Conservation (phyloP, 23 tunicate genomes). For the Phallusia fumigata region DNA sequence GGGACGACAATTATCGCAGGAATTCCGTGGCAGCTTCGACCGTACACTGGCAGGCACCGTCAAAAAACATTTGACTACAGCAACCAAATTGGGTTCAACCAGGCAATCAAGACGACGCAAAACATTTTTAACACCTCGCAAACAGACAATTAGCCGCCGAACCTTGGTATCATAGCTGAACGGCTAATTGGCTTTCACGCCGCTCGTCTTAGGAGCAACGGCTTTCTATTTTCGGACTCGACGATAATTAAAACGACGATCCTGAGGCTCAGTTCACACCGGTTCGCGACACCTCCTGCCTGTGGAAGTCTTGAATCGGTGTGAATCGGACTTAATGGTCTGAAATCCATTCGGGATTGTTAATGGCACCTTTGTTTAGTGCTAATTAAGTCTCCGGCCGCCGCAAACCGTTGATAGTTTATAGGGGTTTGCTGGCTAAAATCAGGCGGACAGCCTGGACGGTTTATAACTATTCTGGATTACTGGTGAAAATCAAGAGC, state of each 20-base stretch:
- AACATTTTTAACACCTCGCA: constrained; percentile 7
- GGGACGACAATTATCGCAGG: too few species aligned
- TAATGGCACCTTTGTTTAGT: constrained; percentile 1
- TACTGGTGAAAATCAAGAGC: too few species aligned
- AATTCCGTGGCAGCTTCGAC: too few species aligned
- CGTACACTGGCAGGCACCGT: too few species aligned
- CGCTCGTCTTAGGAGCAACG: not conserved
- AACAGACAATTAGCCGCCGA: not conserved
- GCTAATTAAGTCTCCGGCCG: not conserved
- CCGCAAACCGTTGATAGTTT: not conserved
- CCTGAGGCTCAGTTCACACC: not conserved
- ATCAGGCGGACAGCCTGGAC: too few species aligned
- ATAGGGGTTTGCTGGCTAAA: too few species aligned
- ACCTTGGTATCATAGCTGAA: not conserved
- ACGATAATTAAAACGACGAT: not conserved
- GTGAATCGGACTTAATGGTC: not conserved
- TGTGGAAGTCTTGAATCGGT: not conserved
- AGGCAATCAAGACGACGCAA: not conserved
- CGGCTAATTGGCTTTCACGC: not conserved
- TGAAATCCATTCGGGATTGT: not conserved
- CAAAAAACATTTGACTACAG: too few species aligned
- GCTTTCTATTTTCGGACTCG: constrained; percentile 1
- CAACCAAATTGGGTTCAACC: too few species aligned
- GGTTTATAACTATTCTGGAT: too few species aligned
- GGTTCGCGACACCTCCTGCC: not conserved